Base-by-base conservation (phyloP, 2,113 vertebrate genomes). In the Alethe diademata region DNA sequence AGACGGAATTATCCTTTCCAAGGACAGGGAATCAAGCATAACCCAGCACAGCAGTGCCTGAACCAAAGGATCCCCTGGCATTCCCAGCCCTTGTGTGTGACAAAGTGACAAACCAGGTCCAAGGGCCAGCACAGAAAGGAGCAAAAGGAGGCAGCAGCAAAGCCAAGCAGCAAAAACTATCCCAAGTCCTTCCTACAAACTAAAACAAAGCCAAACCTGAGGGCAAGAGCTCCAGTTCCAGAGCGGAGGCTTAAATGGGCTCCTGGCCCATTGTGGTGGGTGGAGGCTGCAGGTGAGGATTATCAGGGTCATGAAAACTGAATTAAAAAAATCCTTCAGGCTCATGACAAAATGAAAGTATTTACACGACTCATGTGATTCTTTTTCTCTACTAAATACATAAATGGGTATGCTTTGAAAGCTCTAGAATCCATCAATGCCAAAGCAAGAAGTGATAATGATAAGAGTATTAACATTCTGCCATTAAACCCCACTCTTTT, bases 201-300 rank as follows among this genome's bases (percentile, higher is more conserved):
- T 57, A 7, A 1, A 2, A 9, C 1, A 70, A 23, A 62, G 3
- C 2, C 38, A 57, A 56, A 42, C 12, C 35, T 29, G 2, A 29
- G 45, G 7, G 1, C 2, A 8, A 38, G 4, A 2, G 0, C 8
- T 13, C 12, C 3, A 1, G 4, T 0, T 3, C 0, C 25, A 20
- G 11, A 33, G 7, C 2, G 69, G 1, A 38, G 33, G 36, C 14
- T 85, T 82, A 81, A 51, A 14, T 18, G 12, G 14, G 40, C 31
- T 75, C 33, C 36, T 51, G 51, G 33, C 20, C 7, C 19, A 2
- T 36, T 4, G 5, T 17, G 42, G n/a, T 24, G 56, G 31, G 26
- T 50, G n/a, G 66, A 31, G 36, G 45, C 53, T 86, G 24, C 71
- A 45, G 31, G 10, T 56, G 33, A 75, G 36, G 22, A 36, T 83